These are phyloP conservation scores for Perizoma flavofasciatum DNA, from an alignment of 2,888 invertebrate species.

Conservation along the genomic window DNA sequence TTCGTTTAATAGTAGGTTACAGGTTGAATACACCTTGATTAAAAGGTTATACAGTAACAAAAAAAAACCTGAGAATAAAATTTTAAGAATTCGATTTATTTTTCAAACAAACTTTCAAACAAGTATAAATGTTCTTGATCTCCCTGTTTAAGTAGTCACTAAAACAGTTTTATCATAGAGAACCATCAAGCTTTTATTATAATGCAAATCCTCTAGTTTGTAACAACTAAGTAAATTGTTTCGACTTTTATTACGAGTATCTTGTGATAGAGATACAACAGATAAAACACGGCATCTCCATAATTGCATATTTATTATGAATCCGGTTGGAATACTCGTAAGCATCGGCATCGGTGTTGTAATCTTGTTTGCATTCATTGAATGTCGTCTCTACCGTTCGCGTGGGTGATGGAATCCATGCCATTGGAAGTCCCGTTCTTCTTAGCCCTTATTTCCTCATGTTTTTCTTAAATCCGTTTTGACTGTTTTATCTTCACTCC, in stretches of 20 bases:
- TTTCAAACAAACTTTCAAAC: too few species aligned
- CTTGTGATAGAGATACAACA: slow-evolving; percentile 17
- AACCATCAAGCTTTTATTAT: slow-evolving; percentile 2
- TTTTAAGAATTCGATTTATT: too few species aligned
- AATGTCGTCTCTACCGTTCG: slow-evolving; percentile 43
- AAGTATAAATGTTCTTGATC: too few species aligned
- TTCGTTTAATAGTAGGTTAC: too few species aligned
- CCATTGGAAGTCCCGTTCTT: slow-evolving; percentile 33
- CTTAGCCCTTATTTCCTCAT: slow-evolving; percentile 9
- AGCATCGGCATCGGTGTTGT: slow-evolving; percentile 41
- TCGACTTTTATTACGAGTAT: slow-evolving; percentile 15
- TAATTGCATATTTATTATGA: slow-evolving; percentile 52
- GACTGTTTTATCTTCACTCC: too few species aligned
- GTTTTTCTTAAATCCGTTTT: background rate
- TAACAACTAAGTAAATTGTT: slow-evolving; percentile 23
- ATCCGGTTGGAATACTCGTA: slow-evolving; percentile 43
- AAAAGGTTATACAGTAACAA: too few species aligned
- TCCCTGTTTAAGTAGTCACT: too few species aligned
- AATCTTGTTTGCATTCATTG: slow-evolving; percentile 52
- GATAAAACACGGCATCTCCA: slow-evolving; percentile 35
- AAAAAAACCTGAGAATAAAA: too few species aligned
- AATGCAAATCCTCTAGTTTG: slow-evolving; percentile 16
- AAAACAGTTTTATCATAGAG: too few species aligned
- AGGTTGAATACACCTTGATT: too few species aligned
- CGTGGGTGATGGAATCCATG: slow-evolving; percentile 45